Percentiles rank a stretch among this genome's conserved stretches.
These are phyloP conservation scores for Catocala sponsa DNA, from an alignment of 2,888 invertebrate species.

Conservation along the genomic window DNA sequence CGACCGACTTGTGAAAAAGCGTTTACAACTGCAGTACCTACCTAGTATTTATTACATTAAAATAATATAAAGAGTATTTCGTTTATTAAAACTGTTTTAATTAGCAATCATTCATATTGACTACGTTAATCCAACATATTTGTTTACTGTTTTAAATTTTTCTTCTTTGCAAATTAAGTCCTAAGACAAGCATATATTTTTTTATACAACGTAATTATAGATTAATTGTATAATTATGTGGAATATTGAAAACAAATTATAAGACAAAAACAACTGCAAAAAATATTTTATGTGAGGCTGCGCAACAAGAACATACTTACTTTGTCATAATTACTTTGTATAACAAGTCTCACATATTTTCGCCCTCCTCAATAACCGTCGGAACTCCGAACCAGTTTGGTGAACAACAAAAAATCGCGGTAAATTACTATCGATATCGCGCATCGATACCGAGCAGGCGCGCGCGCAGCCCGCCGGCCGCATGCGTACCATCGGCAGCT, in stretches of 20 bases:
- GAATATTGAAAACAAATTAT: neutral
- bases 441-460: constrained; percentile 41
- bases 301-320: constrained; percentile 19
- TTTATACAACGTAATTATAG: neutral
- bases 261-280: constrained; percentile 11
- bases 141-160: too few relatives aligned
- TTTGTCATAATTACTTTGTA: constrained; percentile 37
- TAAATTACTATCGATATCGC: constrained; percentile 42
- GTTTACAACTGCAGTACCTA: too few relatives aligned
- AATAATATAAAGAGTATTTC: too few relatives aligned
- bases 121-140: too few relatives aligned
- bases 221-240: too few relatives aligned
- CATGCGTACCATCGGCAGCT: constrained; percentile 60
- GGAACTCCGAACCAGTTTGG: constrained; percentile 26
- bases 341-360: constrained; percentile 35
- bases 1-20: too few relatives aligned
- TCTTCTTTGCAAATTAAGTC: too few relatives aligned
- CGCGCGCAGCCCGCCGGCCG: constrained; percentile 21
- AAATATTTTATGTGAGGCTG: constrained; percentile 1
- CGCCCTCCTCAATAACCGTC: constrained; percentile 20
- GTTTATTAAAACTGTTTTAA: too few relatives aligned
- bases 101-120: too few relatives aligned
- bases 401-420: constrained; percentile 25
- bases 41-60: too few relatives aligned
- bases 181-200: too few relatives aligned